Evolutionary conservation across 2,888 invertebrate genomes (phyloP), one percentile per base, ranked within the genome.

Genomic region (Gerosis bhagava): DNA sequence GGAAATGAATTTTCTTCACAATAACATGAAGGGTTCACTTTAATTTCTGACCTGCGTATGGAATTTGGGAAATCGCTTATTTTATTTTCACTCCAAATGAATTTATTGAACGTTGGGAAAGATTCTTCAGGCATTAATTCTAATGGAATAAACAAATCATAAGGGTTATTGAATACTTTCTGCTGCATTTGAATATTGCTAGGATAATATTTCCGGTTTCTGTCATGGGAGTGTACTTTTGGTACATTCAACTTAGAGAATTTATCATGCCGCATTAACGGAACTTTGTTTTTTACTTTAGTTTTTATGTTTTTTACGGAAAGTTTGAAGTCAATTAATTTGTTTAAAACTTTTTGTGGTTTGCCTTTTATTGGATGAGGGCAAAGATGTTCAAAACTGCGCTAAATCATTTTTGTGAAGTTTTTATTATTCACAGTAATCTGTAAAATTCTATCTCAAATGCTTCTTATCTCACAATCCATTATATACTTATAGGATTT

Each of bases 221-320:
- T 36, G 10, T 37, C 29, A 24, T 22, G 16, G 7, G 19, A 37
- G 15, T 37, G 37, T 17, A 36, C 10, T 24, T 52, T 35, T 3
- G 41, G 34, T 10, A 40, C 10, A 22, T 72, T 74, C 7, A 57
- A 53, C 62, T 83, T 83, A 1, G 65, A 55, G 53, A 62, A 81
- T 50, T 69, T 71, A 13, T 84, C 83, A 37, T 73, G 79, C 4
- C 68, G 73, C 35, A 73, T 34, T 8, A 69, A 58, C 1, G 86
- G 86, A 17, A 82, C 73, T 65, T 83, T 84, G 50, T 83, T 87
- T 73, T 87, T 87, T 2, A 56, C 45, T 65, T 78, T 81, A 15
- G 62, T 54, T 60, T 76, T 81, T 55, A n/a, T n/a, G n/a, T n/a
- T n/a, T n/a, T n/a, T n/a, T n/a, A n/a, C n/a, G n/a, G n/a, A n/a